phyloP scores from a whole-genome alignment of 2,113 vertebrate genomes.

The Thomomys bottae region DNA sequence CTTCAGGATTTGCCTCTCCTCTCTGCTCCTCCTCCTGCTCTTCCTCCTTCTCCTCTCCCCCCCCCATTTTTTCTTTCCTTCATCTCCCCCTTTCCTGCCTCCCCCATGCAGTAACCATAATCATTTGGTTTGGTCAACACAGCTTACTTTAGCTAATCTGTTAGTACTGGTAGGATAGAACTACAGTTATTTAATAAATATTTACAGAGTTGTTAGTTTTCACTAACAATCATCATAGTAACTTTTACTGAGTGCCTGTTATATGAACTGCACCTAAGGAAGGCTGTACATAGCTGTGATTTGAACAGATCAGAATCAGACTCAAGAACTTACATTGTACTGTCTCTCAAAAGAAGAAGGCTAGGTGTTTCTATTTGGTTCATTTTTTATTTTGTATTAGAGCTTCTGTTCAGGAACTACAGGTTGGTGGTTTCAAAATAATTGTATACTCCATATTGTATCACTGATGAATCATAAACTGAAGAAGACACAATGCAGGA shows the following conservation, averaged over 20 bases:
- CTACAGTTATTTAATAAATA: not conserved
- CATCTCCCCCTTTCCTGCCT: too few relatives aligned
- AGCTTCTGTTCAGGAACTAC: slow-evolving; percentile 11
- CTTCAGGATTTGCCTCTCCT: not conserved
- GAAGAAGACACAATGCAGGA: slow-evolving; percentile 10
- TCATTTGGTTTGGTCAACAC: not conserved
- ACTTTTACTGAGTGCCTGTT: not conserved
- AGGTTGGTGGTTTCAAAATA: slow-evolving; percentile 38
- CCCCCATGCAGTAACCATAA: not conserved
- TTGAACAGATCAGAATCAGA: slow-evolving; percentile 1
- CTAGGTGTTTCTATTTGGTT: not conserved
- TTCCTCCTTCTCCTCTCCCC: not conserved
- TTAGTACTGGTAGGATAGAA: not conserved
- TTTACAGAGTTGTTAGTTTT: slow-evolving; percentile 17
- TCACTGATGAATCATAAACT: not conserved
- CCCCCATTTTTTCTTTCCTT: not conserved
- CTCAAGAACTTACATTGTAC: not conserved
- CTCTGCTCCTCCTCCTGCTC: not conserved
- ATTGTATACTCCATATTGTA: not conserved
- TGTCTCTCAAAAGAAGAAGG: slow-evolving; percentile 21
- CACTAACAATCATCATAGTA: not conserved
- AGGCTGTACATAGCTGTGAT: not conserved
- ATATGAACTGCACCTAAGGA: not conserved
- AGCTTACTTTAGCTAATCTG: not conserved
- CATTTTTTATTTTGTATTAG: not conserved